Evolutionary conservation across 2,797 vertebrate species (phyloP), one percentile per base, ranked within the genome.

Genomic region (Falco biarmicus): DNA sequence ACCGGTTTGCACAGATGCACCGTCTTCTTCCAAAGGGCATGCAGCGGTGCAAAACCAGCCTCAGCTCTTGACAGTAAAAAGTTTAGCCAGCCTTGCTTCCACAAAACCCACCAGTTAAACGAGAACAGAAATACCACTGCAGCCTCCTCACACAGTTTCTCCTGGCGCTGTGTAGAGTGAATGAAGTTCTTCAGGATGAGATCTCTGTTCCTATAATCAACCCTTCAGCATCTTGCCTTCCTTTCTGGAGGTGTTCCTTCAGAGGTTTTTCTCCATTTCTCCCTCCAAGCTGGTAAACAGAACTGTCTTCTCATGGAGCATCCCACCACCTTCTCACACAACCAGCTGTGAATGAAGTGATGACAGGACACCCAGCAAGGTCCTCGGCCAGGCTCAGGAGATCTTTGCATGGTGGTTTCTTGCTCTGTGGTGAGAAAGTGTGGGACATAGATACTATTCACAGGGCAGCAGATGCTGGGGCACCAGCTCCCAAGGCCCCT

Each of bases 341-440:
- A 0, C 1, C 1, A 18, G 74, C 0, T 1, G 9, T 24, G 15
- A 39, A 14, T 3, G 41, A 39, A 68, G 32, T 1, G 4, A 29
- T 3, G 45, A 32, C 78, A 80, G 91, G 81, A 53, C 45, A 45
- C 16, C 6, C 53, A 61, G 54, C 0, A 0, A 21, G 34, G 82
- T 34, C 51, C 28, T 29, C 6, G 10, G 60, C 4, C 0, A 0
- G 54, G 37, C 6, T 32, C 0, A 0, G 57, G 73, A 48, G 73
- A 29, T 53, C 60, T 68, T 31, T 54, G 75, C 34, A 16, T 0
- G 0, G 60, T 32, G 24, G 25, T 41, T 87, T 87, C 68, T 70
- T 1, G 4, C 34, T n/a, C 73, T 19, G 59, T 8, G 66, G 11
- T 31, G 64, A 78, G 77, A 53, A 51, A 0, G 13, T 50, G 48